Evolutionary conservation across 2,113 vertebrate species (phyloP), one percentile per base, ranked within the genome.

Genomic region (Mus musculus): DNA sequence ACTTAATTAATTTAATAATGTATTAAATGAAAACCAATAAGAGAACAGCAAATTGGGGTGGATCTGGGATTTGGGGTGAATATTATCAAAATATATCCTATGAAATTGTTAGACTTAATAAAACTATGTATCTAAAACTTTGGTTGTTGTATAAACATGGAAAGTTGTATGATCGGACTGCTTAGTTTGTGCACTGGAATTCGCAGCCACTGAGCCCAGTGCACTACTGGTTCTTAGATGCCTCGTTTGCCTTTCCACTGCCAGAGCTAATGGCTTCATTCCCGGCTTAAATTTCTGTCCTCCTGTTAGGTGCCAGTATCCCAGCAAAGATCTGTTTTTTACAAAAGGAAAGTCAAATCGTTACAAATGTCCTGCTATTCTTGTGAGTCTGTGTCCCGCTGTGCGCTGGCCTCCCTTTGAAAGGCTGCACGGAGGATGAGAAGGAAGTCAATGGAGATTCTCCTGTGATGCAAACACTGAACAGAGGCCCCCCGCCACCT

Each of bases 331-430:
- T 89, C 85, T 59, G 4, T 36, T 71, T 72, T 72, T 39, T 22
- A 22, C n/a, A 24, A 42, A 75, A 42, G 72, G n/a, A 28, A 95
- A 78, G 85, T 93, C 91, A 96, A 96, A 81, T 88, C 59, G 80
- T 91, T 91, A 59, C 61, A 91, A 89, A 91, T 82, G 56, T 78
- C 52, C 91, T 95, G 16, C 93, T 96, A 76, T 94, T 91, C 59
- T 85, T 91, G 75, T 72, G 80, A 96, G 63, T 13, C 52, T 33
- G 0, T 69, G 42, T 91, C 72, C 89, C 54, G 78, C 90, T 97
- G 93, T 75, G 95, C 91, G 30, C 52, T 96, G 49, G 61, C 86
- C 95, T 95, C 93, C 76, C 67, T 97, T 93, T 90, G 71, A 94
- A 71, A 89, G 46, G 20, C 85, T 85, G 67, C n/a, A 88, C 82